Evolutionary conservation across 2,797 vertebrate genomes (phyloP), one percentile per base, ranked within the genome.

Genomic region (Macropodus opercularis): DNA sequence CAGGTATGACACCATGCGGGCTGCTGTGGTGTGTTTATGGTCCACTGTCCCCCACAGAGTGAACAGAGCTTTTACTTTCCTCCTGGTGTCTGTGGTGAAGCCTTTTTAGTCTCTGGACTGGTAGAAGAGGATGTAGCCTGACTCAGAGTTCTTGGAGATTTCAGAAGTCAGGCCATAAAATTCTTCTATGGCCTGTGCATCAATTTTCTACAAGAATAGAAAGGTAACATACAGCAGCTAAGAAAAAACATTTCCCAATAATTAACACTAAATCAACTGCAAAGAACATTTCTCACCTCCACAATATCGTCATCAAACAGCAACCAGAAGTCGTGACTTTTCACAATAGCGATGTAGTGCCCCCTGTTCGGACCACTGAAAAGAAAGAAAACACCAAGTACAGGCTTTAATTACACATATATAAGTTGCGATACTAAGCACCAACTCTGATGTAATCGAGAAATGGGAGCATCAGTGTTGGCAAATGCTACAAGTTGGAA

Each of bases 101-200:
- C 29, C 48, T 64, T 76, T 64, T 95, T 64, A 89, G 79, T 99
- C 97, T 91, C 98, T 95, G 75, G 97, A 98, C 89, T 99, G 98
- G 89, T 99, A 98, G 86, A 99, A 99, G 90, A 99, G 94, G 91
- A 99, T 99, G 91, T 99, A 99, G 87, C 98, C 98, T 6, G 98
- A 99, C 90, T 99, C 98, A 0, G 98, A 99, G 92, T 99, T 99
- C 92, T 99, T 99, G 73, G 98, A 99, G 92, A 99, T 98, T 89
- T 99, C 98, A 57, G 98, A 99, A 0, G 98, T 99, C 87, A 99
- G 93, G 60, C 98, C 98, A 31, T 99, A 99, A 89, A 99, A 99
- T 88, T 99, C 98, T 76, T 99, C 98, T 85, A 99, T 98, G 81
- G 98, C 98, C 93, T 99, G 98, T 44, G 97, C 96, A 72, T 99